Evolutionary conservation across 2,888 invertebrate species (phyloP), one percentile per base, ranked within the genome.

Genomic region (Melanchra persicariae): DNA sequence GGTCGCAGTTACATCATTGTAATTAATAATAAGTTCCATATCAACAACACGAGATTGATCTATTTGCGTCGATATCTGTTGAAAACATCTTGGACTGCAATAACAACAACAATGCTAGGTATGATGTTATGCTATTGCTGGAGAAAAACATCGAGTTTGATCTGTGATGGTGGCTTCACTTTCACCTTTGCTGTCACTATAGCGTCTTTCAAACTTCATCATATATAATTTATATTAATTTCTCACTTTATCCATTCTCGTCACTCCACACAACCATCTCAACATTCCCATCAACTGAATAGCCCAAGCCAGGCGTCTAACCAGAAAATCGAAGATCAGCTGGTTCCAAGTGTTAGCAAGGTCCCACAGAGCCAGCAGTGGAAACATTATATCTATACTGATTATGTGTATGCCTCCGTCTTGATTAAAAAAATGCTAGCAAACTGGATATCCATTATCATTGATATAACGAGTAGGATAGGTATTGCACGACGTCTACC

Each of bases 51-150:
- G n/a, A 7, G 26, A n/a, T 45, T 26, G 17, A 37, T 59, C 2
- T 45, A 30, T 26, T 54, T 37, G 26, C 22, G 9, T 70, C 15
- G n/a, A 37, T 43, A 34, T 40, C 1, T 34, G 15, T 22, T 17
- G 49, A 10, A 26, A 15, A n/a, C 15, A 10, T 52, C 22, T 19
- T 1, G 1, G n/a, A n/a, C 10, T n/a, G 34, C 9, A 40, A 26
- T 3, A 63, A 63, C 37, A 40, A 64, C n/a, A 22, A n/a, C 24
- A 64, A 22, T 47, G n/a, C n/a, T n/a, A n/a, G n/a, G n/a, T n/a
- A n/a, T n/a, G n/a, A n/a, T n/a, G n/a, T n/a, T n/a, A n/a, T n/a
- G n/a, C n/a, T n/a, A n/a, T n/a, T n/a, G n/a, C n/a, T n/a, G n/a
- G n/a, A n/a, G n/a, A n/a, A n/a, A n/a, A n/a, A n/a, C n/a, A n/a